Evolutionary conservation across 92 coral and sea anemone species (phyloP), one percentile per base, ranked within the genome.

Genomic region (Phymanthus crucifer): DNA sequence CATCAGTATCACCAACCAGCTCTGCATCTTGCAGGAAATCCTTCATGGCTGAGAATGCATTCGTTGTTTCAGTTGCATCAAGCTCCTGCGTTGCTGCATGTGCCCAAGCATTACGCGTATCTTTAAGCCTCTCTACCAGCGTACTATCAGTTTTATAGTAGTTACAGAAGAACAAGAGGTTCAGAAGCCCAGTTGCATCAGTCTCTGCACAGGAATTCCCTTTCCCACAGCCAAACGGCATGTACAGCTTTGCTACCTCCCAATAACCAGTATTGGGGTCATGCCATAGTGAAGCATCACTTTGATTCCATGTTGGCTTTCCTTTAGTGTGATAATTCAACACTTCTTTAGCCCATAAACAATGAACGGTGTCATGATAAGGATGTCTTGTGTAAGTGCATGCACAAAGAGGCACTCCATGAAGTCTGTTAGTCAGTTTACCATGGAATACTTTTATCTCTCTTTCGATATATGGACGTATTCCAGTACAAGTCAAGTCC

Each of bases 241-340:
- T 93, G 47, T 79, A 93, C 40, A 93, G 56, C 81, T 93, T 93
- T 18, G 98, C 95, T 23, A 91, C 78, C 70, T 93, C 95, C 98
- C 95, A 93, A 19, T 77, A 80, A 31, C 98, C 98, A 76, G 32
- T 50, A 77, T 10, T 57, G 18, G 93, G 95, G 73, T 92, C 91
- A 4, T 66, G 77, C 98, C 98, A 93, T 37, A 80, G 87, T 19
- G 72, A 70, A 32, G 84, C 78, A 64, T 91, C 90, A 72, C 98
- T 93, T 71, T 90, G 87, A 33, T 78, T 72, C 98, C 98, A 93
- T 70, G 76, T 84, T 71, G 93, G 94, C 26, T 78, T 83, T 18
- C 31, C 29, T 11, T 66, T 81, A 40, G 50, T 69, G 70, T 91
- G 97, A 46, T 24, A 75, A 21, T 31, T 83, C 32, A 6, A 32